Percentiles rank a stretch among this genome's conserved stretches.
Evolutionary conservation across 2,797 vertebrate species (phyloP).

Genomic region (Myripristis jacobus): DNA sequence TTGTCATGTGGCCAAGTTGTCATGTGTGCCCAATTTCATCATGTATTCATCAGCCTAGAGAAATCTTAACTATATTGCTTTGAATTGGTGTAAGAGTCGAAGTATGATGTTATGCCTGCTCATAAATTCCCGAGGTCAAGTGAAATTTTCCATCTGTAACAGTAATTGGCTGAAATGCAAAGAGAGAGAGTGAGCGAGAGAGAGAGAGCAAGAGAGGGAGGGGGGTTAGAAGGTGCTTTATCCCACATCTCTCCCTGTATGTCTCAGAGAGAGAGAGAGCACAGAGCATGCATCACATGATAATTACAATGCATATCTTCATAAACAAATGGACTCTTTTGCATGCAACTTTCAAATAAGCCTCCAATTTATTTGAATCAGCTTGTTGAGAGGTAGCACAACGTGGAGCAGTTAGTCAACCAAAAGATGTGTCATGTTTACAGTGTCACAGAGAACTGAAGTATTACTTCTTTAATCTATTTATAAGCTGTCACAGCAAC

Average conservation of each 20-base stretch:
- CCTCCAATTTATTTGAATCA: constrained; percentile 64
- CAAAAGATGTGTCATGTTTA: constrained; percentile 50
- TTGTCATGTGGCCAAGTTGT: constrained; percentile 82
- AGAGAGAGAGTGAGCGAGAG: constrained; percentile 47
- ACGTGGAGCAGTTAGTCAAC: constrained; percentile 61
- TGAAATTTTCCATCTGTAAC: constrained; percentile 75
- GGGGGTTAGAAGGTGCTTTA: constrained; percentile 56
- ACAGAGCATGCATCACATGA: constrained; percentile 72
- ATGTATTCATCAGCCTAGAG: constrained; percentile 79
- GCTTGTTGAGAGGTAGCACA: constrained; percentile 58
- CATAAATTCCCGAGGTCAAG: constrained; percentile 73
- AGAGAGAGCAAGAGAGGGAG: constrained; percentile 10
- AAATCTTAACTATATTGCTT: constrained; percentile 70
- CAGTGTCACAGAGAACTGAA: constrained; percentile 51
- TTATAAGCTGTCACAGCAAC: constrained; percentile 62
- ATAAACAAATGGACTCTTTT: constrained; percentile 66
- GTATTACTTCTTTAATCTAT: constrained; percentile 66
- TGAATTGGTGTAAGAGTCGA: constrained; percentile 63
- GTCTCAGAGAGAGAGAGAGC: constrained; percentile 26
- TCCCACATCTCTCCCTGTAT: constrained; percentile 65
- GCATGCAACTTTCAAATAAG: constrained; percentile 69
- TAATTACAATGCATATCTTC: constrained; percentile 68
- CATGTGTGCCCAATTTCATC: constrained; percentile 81
- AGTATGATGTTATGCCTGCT: constrained; percentile 58
- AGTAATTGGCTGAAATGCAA: constrained; percentile 77